These are phyloP conservation scores for Labrus mixtus DNA, from an alignment of 2,113 vertebrate genomes.

Conservation along the genomic window DNA sequence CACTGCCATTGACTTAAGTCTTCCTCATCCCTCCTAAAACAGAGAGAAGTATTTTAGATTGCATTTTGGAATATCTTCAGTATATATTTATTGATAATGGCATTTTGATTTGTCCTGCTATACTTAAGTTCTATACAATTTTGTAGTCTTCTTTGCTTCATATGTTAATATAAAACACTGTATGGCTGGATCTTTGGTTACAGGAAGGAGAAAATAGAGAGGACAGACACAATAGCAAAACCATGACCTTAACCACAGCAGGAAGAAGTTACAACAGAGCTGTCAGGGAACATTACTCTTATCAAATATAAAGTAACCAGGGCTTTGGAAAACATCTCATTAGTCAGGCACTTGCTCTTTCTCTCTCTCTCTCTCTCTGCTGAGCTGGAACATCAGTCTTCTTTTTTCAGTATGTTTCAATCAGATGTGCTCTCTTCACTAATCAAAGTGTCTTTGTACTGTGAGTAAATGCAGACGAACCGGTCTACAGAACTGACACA, in stretches of 20 bases:
- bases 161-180: too few species aligned
- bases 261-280: slow-evolving; percentile 13
- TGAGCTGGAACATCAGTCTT: slow-evolving; percentile 34
- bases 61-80: not conserved
- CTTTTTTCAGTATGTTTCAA: slow-evolving; percentile 21
- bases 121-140: too few species aligned
- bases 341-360: slow-evolving; percentile 42
- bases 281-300: slow-evolving; percentile 1
- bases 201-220: not conserved
- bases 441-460: slow-evolving; percentile 41
- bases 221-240: not conserved
- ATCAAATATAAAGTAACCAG: slow-evolving; percentile 4
- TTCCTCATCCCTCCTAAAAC: slow-evolving; percentile 67
- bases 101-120: too few species aligned
- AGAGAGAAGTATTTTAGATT: not conserved
- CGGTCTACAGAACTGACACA: slow-evolving; percentile 44
- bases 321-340: slow-evolving; percentile 31
- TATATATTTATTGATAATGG: not conserved
- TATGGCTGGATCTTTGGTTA: too few species aligned
- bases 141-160: too few species aligned
- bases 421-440: slow-evolving; percentile 29
- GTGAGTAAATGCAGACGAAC: slow-evolving; percentile 29
- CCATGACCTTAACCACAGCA: not conserved
- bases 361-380: not conserved
- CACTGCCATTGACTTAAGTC: slow-evolving; percentile 76